These are phyloP conservation scores for Trichopoda pennipes DNA, from an alignment of 2,888 invertebrate species.

Conservation along the genomic window DNA sequence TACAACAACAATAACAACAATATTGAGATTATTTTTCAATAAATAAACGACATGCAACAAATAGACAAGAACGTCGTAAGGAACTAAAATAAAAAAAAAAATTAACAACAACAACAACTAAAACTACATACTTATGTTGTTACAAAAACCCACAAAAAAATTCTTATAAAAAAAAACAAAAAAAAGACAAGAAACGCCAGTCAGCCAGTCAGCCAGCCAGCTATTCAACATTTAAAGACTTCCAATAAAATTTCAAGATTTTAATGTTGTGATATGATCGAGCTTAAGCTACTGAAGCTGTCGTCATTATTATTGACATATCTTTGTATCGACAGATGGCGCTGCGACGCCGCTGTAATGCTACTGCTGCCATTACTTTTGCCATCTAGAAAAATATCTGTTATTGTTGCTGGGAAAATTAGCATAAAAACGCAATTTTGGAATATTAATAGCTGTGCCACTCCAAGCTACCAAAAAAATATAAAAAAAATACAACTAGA, in stretches of 20 bases:
- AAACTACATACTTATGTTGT: conserved; percentile 10
- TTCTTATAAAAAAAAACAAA: not conserved
- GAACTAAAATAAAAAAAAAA: not conserved
- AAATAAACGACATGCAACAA: conserved; percentile 68
- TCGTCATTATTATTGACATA: conserved; percentile 73
- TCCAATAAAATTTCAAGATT: conserved; percentile 62
- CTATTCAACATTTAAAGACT: conserved; percentile 58
- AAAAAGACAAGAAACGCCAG: conserved; percentile 27
- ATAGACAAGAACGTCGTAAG: conserved; percentile 58
- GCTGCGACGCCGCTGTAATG: conserved; percentile 57
- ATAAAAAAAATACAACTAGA: not conserved
- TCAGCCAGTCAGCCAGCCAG: conserved; percentile 36
- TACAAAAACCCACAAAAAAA: conserved; percentile 27
- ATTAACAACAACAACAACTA: conserved; percentile 7
- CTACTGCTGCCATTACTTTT: conserved; percentile 1
- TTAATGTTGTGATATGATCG: conserved; percentile 70
- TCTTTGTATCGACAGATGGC: conserved; percentile 76
- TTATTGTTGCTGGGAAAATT: conserved; percentile 74
- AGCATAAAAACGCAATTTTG: conserved; percentile 81
- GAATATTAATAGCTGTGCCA: conserved; percentile 78
- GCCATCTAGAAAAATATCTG: conserved; percentile 17
- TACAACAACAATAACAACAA: conserved; percentile 49
- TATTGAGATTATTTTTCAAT: conserved; percentile 63
- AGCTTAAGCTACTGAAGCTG: conserved; percentile 70
- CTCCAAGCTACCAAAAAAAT: conserved; percentile 62